These are phyloP conservation scores for Nothoprocta perdicaria DNA, from an alignment of 2,113 vertebrate species.

Conservation along the genomic window DNA sequence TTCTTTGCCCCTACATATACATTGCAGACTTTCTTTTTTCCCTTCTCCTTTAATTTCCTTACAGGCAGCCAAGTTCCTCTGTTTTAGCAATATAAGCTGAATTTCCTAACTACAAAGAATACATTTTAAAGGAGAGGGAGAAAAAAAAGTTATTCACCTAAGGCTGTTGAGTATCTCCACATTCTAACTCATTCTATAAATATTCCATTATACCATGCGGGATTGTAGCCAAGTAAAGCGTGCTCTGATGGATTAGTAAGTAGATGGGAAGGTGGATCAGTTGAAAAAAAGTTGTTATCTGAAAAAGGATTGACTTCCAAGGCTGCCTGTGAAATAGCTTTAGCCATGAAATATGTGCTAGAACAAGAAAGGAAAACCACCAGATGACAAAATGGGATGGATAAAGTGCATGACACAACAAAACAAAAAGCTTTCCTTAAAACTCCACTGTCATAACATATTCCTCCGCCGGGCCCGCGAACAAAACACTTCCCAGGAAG, in stretches of 20 bases:
- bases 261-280: constrained; percentile 21
- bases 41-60: neutral
- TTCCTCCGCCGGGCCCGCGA: neutral
- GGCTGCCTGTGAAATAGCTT: constrained; percentile 41
- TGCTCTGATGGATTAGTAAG: neutral
- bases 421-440: constrained; percentile 60
- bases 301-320: constrained; percentile 45
- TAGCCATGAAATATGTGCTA: constrained; percentile 37
- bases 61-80: neutral
- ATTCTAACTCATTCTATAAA: constrained; percentile 6
- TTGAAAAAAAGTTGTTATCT: constrained; percentile 49
- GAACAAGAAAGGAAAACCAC: constrained; percentile 48
- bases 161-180: neutral
- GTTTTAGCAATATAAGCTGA: neutral
- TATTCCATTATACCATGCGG: neutral
- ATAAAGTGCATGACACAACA: constrained; percentile 52
- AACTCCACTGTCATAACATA: constrained; percentile 60
- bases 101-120: neutral
- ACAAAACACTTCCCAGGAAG: constrained; percentile 63
- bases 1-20: neutral
- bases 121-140: neutral
- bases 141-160: neutral
- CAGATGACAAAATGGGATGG: constrained; percentile 50
- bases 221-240: neutral
- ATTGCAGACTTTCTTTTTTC: accelerated